Conservation (phyloP, 2,797 vertebrate genomes). For the Protosalanx chinensis region DNA sequence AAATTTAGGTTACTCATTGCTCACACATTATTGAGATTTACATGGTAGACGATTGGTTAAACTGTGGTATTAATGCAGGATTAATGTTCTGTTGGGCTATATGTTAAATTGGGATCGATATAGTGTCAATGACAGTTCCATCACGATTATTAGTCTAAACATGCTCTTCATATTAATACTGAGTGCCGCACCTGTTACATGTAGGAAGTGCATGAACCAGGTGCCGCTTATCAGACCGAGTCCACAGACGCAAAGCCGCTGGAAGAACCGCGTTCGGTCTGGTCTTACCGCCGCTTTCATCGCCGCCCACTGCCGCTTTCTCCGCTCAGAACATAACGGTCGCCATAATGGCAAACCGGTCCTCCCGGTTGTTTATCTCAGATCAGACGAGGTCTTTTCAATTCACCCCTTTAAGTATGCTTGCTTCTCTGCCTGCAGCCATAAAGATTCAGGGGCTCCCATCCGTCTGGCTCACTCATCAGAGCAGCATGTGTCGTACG, state of each 20-base stretch:
- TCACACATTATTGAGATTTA: background rate
- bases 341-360: constrained; percentile 14
- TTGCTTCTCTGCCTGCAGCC: constrained; percentile 13
- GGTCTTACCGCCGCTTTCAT: constrained; percentile 71
- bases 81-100: no score
- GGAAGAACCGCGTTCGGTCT: constrained; percentile 65
- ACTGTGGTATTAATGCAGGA: no score
- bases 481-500: constrained; percentile 31
- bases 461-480: constrained; percentile 30
- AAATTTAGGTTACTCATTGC: background rate
- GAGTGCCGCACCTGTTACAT: constrained; percentile 65
- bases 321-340: constrained; percentile 66
- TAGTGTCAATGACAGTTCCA: no score
- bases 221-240: constrained; percentile 61
- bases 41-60: no score
- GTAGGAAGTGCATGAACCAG: constrained; percentile 54
- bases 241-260: constrained; percentile 66
- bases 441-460: constrained; percentile 21
- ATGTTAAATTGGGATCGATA: no score
- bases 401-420: background rate
- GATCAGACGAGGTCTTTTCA: constrained; percentile 2
- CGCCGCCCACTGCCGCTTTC: constrained; percentile 38
- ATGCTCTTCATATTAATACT: no score
- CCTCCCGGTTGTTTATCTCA: constrained; percentile 13
- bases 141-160: no score